Conservation (phyloP, 2,797 vertebrate species). For the Tamandua tetradactyla region DNA sequence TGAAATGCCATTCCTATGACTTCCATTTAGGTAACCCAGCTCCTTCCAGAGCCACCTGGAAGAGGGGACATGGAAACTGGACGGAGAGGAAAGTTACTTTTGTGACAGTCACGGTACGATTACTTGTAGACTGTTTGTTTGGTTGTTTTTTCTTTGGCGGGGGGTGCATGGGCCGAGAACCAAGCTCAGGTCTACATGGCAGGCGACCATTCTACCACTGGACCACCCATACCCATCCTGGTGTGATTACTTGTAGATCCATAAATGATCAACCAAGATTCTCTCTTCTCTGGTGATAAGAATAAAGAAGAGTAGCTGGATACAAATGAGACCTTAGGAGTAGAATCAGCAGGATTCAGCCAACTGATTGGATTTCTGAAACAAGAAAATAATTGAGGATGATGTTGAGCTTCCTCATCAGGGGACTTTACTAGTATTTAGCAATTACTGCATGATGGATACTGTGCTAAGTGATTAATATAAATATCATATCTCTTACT, state of each 20-base stretch:
- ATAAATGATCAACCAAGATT: neutral
- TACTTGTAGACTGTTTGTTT: neutral
- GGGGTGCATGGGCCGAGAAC: no score
- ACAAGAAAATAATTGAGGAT: neutral
- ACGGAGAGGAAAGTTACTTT: neutral
- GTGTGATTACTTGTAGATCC: neutral
- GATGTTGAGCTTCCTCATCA: neutral
- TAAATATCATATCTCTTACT: neutral
- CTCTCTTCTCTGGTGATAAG: neutral
- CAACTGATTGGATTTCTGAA: neutral
- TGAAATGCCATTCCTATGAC: neutral
- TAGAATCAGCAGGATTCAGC: neutral
- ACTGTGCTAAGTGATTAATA: neutral
- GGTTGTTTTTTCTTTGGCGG: no score
- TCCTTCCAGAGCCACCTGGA: neutral
- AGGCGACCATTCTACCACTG: no score
- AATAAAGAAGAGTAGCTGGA: neutral
- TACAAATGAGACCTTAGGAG: neutral
- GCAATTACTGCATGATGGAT: neutral
- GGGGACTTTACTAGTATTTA: neutral
- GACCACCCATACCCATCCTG: no score
- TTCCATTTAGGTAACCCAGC: neutral
- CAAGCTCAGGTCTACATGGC: no score
- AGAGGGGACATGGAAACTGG: neutral
- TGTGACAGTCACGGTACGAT: neutral